phyloP scores from a whole-genome alignment of 2,888 invertebrate species.

The Lamellibrachia satsuma region DNA sequence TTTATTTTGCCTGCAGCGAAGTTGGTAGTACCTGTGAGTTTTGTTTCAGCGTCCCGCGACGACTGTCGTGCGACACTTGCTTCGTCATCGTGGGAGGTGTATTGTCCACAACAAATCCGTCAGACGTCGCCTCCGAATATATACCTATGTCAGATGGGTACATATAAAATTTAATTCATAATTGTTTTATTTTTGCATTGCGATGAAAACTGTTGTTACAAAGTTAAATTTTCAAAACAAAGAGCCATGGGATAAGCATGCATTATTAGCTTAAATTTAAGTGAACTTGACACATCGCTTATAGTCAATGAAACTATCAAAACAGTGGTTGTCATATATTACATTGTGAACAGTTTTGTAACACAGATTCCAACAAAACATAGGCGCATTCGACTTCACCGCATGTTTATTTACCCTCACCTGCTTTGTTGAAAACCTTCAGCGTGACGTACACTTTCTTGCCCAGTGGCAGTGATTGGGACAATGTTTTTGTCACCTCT shows the following conservation, averaged over 20 bases:
- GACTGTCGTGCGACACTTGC: conserved; percentile 14
- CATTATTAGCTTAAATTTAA: too few species aligned
- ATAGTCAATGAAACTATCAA: too few species aligned
- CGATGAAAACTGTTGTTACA: too few species aligned
- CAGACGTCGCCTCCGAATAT: conserved; percentile 23
- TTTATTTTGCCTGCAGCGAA: neutral
- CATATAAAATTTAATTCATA: too few species aligned
- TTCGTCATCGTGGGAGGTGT: conserved; percentile 21
- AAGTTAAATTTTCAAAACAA: too few species aligned
- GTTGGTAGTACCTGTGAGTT: neutral
- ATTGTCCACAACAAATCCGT: conserved; percentile 28
- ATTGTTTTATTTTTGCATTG: too few species aligned
- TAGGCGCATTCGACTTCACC: neutral
- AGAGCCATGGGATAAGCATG: too few species aligned
- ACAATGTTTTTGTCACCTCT: neutral
- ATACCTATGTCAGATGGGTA: conserved; percentile 14
- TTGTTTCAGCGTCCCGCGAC: neutral
- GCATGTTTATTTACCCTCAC: neutral
- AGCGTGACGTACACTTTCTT: conserved; percentile 8
- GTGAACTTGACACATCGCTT: too few species aligned
- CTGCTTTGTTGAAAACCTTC: conserved; percentile 13
- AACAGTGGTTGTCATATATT: too few species aligned
- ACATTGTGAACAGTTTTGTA: too few species aligned
- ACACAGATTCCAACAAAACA: neutral
- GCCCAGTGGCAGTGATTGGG: neutral